Percentiles rank a stretch among this genome's conserved stretches.
Evolutionary conservation across 2,888 invertebrate species (phyloP).

Genomic region (Microlaimidae sp.): DNA sequence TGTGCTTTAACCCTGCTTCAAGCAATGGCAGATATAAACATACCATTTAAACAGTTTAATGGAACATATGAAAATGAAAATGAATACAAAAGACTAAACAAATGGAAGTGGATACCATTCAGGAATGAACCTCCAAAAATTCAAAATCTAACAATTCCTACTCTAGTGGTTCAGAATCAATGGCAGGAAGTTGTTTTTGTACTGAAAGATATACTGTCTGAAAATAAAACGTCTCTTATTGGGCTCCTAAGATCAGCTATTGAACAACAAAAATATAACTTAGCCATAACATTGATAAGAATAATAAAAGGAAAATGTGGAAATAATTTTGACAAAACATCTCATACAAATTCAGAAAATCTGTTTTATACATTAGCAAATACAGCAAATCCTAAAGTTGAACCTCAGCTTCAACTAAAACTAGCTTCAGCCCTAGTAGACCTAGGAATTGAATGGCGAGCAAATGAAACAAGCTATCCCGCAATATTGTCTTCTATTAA

Average conservation of each 20-base stretch:
- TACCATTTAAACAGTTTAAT: background rate
- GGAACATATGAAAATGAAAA: too few relatives aligned
- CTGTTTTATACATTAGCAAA: too few relatives aligned
- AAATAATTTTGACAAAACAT: too few relatives aligned
- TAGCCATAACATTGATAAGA: constrained; percentile 37
- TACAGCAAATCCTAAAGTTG: too few relatives aligned
- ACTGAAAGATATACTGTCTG: constrained; percentile 38
- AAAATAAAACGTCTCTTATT: constrained; percentile 19
- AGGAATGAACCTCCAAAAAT: background rate
- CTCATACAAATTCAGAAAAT: too few relatives aligned
- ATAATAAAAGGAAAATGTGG: background rate
- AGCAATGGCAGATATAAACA: constrained; percentile 11
- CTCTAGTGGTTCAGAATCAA: constrained; percentile 36
- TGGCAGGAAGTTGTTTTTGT: constrained; percentile 42
- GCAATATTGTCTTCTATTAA: too few relatives aligned
- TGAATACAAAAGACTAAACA: constrained; percentile 1
- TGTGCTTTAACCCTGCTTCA: constrained; percentile 25
- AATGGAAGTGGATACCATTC: constrained; percentile 13
- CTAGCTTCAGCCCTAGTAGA: too few relatives aligned
- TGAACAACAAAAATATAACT: constrained; percentile 37
- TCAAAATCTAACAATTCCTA: constrained; percentile 6
- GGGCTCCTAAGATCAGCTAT: constrained; percentile 36
- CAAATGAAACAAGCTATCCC: too few relatives aligned
- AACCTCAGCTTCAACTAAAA: too few relatives aligned
- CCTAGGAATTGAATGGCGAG: too few relatives aligned